Evolutionary conservation across 1,140 invertebrate species (phyloP), one percentile per base, ranked within the genome.

Genomic region (Pogonus chalceus): DNA sequence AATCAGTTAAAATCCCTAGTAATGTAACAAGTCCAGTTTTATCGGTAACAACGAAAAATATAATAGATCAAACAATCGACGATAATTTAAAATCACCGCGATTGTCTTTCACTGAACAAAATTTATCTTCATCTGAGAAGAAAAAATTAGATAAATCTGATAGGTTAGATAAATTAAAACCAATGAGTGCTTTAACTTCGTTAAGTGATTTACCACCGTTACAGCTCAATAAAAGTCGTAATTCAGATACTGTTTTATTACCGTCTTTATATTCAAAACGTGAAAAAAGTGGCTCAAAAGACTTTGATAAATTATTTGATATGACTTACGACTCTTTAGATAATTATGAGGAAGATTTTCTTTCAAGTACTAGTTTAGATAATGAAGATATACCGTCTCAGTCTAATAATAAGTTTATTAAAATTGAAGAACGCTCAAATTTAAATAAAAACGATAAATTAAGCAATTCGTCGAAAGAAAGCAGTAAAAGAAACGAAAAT

Each of bases 181-280:
- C 60, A 18, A 63, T 62, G 57, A 58, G 52, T 54, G 60, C 49
- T 48, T 56, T 62, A 53, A 58, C 49, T 43, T 59, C 57, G 10
- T 49, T 59, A 26, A 20, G 50, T 14, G 62, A 64, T 57, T 47
- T 65, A 21, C 58, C 62, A 9, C 60, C 65, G 7, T 37, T 64
- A 12, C 57, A 46, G 52, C 26, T 65, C 9, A 62, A 61, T 51
- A 69, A 67, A 58, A 51, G 61, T 23, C 49, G 56, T 26, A 47
- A 54, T 1, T 62, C 54, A 48, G 65, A 65, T 51, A 49, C 57
- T 7, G 35, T 60, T n/a, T 57, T 69, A 35, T 56, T 66, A 20
- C 64, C 67, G 7, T 66, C 66, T 18, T 58, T 65, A 20, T 67
- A 67, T 49, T 63, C 37, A 16, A 69, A 63, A 54, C 61, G 60